Base-by-base conservation (phyloP, 92 coral and sea anemone species). In the Epizoanthus fatuus region DNA sequence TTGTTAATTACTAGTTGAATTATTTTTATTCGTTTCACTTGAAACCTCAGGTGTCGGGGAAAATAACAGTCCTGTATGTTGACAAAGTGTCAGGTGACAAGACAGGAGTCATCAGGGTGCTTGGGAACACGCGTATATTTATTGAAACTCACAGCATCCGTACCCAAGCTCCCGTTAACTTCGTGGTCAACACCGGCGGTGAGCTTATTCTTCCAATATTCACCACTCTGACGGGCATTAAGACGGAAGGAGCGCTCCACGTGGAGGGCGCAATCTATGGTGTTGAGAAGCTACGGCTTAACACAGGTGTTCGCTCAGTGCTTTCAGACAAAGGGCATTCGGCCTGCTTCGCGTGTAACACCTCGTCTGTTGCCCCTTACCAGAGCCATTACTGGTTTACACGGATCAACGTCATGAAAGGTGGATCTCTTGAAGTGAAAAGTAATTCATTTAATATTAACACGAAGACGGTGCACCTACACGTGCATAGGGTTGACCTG, bases 331-430 rank as follows among this genome's bases (percentile, higher is more conserved):
- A 73, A 35, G 95, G 95, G 51, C 83, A 77, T 19, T 63, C 95
- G 3, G 62, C 90, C 3, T 92, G 95, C 71, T 86, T 89, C 42
- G 87, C 59, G 9, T 92, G 95, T 40, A 49, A 75, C 47, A 37
- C 79, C 35, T 68, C 86, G 42, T 68, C 78, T 63, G 44, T 83
- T 20, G 59, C 67, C 25, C 69, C 83, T 47, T 82, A 88, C 57
- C 65, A 84, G 53, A 79, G 93, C 19, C 81, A 88, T 53, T 89
- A 88, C 35, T 91, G 94, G 94, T 73, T 91, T 59, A 62, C 59
- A 13, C 77, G 60, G 55, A 35, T 91, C 22, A 87, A 80, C 17
- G 92, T 91, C 12, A 88, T 69, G 83, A 78, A 81, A 63, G 86
- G 80, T 55, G 94, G 86, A 38, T 67, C 25, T 32, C 81, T 84